Percentiles rank a stretch among this genome's conserved stretches.
Evolutionary conservation across 1,140 invertebrate genomes (phyloP).

Genomic region (Zaprionus taronus): DNA sequence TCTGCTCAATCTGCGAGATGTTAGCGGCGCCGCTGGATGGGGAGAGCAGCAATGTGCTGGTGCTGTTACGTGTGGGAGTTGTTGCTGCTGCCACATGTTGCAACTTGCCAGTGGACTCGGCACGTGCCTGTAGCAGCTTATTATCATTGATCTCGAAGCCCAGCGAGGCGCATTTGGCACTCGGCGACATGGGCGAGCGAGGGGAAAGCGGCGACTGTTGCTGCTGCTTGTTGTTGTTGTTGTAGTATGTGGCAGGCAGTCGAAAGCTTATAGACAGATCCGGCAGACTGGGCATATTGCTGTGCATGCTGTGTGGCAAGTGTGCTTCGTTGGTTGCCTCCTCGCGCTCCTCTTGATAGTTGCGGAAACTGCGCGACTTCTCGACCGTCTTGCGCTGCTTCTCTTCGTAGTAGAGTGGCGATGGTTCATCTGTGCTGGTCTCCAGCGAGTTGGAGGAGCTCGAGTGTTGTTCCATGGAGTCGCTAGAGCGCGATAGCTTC

Average conservation of each 20-base stretch:
- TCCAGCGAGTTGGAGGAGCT: slow-evolving; percentile 78
- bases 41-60: slow-evolving; percentile 47
- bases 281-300: slow-evolving; percentile 81
- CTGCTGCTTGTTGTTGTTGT: slow-evolving; percentile 6
- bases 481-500: slow-evolving; percentile 82
- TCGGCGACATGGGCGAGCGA: slow-evolving; percentile 59
- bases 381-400: slow-evolving; percentile 86
- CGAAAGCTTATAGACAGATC: slow-evolving; percentile 78
- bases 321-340: neutral
- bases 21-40: slow-evolving; percentile 39
- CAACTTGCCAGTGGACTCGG: slow-evolving; percentile 63
- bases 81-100: slow-evolving; percentile 9
- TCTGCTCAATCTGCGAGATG: slow-evolving; percentile 77
- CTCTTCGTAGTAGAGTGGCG: slow-evolving; percentile 69
- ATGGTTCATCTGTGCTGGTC: slow-evolving; percentile 65
- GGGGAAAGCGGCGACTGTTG: slow-evolving; percentile 29
- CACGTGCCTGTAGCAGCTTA: slow-evolving; percentile 62
- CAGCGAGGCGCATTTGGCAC: slow-evolving; percentile 59
- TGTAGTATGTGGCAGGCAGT: slow-evolving; percentile 67
- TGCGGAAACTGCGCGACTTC: slow-evolving; percentile 88
- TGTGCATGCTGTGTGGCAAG: slow-evolving; percentile 40
- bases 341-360: slow-evolving; percentile 84
- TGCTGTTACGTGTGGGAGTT: slow-evolving; percentile 40
- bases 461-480: slow-evolving; percentile 76
- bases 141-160: slow-evolving; percentile 81